phyloP scores from a whole-genome alignment of 2,797 vertebrate species.

The Epinephelus malabaricus region DNA sequence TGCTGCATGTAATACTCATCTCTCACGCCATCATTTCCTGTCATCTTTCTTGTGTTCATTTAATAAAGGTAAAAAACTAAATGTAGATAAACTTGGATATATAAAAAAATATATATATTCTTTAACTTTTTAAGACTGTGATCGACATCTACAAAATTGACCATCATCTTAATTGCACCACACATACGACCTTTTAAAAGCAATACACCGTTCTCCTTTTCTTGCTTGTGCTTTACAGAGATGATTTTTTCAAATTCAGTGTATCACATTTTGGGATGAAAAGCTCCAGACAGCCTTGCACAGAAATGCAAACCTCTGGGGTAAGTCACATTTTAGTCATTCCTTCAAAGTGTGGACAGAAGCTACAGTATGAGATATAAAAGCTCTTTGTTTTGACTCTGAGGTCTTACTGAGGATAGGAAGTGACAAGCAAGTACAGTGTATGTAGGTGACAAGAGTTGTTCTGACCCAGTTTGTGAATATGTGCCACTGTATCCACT shows the following conservation, averaged over 20 bases:
- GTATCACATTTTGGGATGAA: not conserved
- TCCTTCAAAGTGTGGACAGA: conserved; percentile 9
- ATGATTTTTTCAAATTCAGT: not conserved
- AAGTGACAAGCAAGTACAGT: conserved; percentile 1
- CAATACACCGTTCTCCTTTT: no score
- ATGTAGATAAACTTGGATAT: no score
- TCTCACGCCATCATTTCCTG: no score
- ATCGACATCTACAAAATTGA: no score
- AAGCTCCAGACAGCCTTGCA: not conserved
- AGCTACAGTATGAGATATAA: conserved; percentile 17
- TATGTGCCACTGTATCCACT: conserved; percentile 7
- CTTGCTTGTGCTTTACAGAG: not conserved
- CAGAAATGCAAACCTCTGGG: not conserved
- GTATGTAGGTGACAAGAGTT: conserved; percentile 11
- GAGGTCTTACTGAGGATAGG: not conserved
- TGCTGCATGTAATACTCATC: no score
- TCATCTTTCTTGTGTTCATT: no score
- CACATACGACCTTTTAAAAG: no score
- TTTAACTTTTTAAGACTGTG: no score
- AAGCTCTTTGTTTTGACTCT: conserved; percentile 13
- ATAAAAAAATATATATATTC: no score
- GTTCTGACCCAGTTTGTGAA: conserved; percentile 36
- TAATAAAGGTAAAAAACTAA: no score
- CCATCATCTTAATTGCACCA: no score
- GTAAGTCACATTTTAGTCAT: conserved; percentile 17